Evolutionary conservation across 2,113 vertebrate species (phyloP).

Genomic region (Myodes glareolus): DNA sequence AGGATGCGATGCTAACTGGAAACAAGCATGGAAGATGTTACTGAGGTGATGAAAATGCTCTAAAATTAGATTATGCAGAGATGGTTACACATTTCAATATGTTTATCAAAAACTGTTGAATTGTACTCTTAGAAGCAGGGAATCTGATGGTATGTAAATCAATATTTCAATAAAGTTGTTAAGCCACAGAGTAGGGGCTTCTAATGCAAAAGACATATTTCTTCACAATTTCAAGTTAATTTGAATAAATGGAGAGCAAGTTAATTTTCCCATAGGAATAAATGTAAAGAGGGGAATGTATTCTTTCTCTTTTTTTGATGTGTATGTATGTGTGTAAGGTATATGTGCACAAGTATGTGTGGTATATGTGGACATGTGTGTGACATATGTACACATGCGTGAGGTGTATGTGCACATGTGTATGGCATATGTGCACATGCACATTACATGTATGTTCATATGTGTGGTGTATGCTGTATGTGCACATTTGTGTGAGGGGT

Average conservation of each 20-base stretch:
- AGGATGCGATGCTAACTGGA: background rate
- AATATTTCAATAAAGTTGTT: background rate
- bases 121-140: conserved; percentile 6
- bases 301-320: background rate
- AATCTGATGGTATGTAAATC: background rate
- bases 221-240: conserved; percentile 13
- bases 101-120: conserved; percentile 52
- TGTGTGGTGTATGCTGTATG: background rate
- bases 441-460: background rate
- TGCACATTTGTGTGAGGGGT: too few relatives aligned
- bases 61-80: background rate
- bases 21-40: background rate
- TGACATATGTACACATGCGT: background rate
- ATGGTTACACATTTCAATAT: background rate
- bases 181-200: background rate
- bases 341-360: background rate
- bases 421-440: background rate
- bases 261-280: background rate
- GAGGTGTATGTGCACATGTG: background rate
- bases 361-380: background rate
- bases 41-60: background rate
- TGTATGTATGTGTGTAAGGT: background rate
- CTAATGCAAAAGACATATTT: conserved; percentile 40
- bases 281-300: background rate
- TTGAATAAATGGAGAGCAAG: background rate